Percentiles rank a stretch among this genome's conserved stretches.
Conservation (phyloP, 2,797 vertebrate genomes). For the Pagetopsis macropterus region DNA sequence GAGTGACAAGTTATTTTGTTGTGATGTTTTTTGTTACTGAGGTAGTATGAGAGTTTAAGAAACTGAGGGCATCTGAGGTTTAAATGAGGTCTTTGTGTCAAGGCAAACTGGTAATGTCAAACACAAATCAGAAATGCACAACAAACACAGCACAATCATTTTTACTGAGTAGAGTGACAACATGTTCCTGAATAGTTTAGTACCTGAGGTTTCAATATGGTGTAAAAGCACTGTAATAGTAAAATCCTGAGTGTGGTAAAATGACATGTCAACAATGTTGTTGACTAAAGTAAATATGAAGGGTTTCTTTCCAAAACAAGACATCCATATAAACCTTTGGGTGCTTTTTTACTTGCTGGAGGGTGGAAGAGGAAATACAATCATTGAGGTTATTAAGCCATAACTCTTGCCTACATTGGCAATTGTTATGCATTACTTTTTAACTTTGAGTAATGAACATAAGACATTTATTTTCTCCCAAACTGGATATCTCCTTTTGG, state of each 20-base stretch:
- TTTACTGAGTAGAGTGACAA: constrained; percentile 78
- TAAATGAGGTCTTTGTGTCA: constrained; percentile 79
- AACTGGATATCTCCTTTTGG: constrained; percentile 55
- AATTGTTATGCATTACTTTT: background rate
- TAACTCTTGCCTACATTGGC: constrained; percentile 3
- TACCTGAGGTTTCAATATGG: constrained; percentile 81
- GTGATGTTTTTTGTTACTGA: constrained; percentile 73
- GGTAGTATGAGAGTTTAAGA: constrained; percentile 81
- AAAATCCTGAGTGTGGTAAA: constrained; percentile 77
- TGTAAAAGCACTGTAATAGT: constrained; percentile 73
- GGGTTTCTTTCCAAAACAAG: constrained; percentile 61
- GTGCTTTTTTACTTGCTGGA: constrained; percentile 24
- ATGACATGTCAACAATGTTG: constrained; percentile 64
- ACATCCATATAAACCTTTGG: constrained; percentile 47
- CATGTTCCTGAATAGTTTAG: constrained; percentile 82
- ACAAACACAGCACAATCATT: constrained; percentile 79
- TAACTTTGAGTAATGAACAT: background rate
- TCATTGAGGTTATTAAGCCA: constrained; percentile 16
- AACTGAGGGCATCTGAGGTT: constrained; percentile 77
- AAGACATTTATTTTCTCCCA: background rate
- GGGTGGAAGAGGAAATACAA: constrained; percentile 25
- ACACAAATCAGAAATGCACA: constrained; percentile 78
- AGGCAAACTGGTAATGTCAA: constrained; percentile 80
- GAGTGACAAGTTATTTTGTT: constrained; percentile 54
- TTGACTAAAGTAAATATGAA: constrained; percentile 56